phyloP scores from a whole-genome alignment of 2,113 vertebrate species.

The Brienomyrus brachyistius region DNA sequence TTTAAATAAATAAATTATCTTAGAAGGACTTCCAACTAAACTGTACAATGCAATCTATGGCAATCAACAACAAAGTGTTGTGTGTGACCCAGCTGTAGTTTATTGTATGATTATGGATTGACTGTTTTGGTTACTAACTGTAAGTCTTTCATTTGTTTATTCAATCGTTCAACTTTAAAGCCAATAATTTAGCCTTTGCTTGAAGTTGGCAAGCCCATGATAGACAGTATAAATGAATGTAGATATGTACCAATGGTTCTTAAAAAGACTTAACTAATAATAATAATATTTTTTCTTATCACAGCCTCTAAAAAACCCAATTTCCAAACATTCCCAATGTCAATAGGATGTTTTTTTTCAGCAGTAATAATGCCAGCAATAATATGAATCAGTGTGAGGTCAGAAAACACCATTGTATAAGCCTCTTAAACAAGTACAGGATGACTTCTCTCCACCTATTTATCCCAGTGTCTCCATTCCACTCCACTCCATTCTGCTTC shows the following conservation, averaged over 20 bases:
- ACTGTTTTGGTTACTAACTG: neutral
- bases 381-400: neutral
- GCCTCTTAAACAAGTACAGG: neutral
- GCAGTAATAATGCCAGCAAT: neutral
- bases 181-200: neutral
- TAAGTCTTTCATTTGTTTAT: neutral
- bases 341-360: neutral
- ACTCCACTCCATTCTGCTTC: neutral
- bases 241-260: neutral
- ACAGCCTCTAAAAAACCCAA: neutral
- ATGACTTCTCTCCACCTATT: neutral
- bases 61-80: neutral
- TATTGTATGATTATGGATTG: neutral
- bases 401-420: neutral
- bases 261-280: neutral
- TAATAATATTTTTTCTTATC: neutral
- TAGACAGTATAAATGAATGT: neutral
- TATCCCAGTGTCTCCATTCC: neutral
- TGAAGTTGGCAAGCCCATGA: neutral
- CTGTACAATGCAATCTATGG: neutral
- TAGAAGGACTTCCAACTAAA: neutral
- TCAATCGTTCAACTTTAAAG: neutral
- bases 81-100: neutral
- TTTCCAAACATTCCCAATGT: neutral
- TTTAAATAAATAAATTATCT: neutral